A percentile compares a stretch with the other conserved stretches of the same genome.
Evolutionary conservation across 2,797 vertebrate species (phyloP).

Genomic region (Hoplostethus mediterraneus): DNA sequence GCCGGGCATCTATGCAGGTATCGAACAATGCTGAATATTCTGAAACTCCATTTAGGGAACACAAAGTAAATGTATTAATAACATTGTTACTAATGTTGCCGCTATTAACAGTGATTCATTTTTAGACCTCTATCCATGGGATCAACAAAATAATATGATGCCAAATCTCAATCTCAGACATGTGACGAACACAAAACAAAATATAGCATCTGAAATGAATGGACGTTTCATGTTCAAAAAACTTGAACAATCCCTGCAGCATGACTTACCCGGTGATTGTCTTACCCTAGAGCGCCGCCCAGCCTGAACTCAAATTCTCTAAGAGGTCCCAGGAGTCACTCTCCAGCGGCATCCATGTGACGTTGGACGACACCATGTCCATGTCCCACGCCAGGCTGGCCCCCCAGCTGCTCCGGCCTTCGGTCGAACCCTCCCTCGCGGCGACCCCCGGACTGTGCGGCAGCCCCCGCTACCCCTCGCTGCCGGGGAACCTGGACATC

Average conservation of each 20-base stretch:
- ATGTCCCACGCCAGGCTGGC: constrained; percentile 37
- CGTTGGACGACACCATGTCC: constrained; percentile 75
- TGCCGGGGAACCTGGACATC: constrained; percentile 89
- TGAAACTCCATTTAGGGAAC: background rate
- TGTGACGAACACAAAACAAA: too few relatives aligned
- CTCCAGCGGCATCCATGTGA: constrained; percentile 77
- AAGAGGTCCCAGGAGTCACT: constrained; percentile 82
- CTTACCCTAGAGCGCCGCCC: constrained; percentile 51
- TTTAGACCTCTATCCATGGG: too few relatives aligned
- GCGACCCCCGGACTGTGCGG: constrained; percentile 67
- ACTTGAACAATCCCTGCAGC: too few relatives aligned
- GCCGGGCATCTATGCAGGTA: constrained; percentile 73
- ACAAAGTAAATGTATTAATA: background rate
- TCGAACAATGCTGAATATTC: background rate
- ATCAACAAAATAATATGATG: too few relatives aligned
- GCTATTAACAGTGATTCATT: too few relatives aligned
- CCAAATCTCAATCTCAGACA: too few relatives aligned
- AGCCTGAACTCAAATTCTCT: constrained; percentile 65
- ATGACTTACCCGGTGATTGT: background rate
- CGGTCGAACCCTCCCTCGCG: constrained; percentile 58
- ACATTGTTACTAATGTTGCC: background rate
- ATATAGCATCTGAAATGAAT: too few relatives aligned
- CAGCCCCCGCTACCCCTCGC: constrained; percentile 87
- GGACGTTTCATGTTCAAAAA: too few relatives aligned
- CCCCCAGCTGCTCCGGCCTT: constrained; percentile 34